Base-by-base conservation (phyloP, 2,888 invertebrate species). In the Blastobasis adustella region DNA sequence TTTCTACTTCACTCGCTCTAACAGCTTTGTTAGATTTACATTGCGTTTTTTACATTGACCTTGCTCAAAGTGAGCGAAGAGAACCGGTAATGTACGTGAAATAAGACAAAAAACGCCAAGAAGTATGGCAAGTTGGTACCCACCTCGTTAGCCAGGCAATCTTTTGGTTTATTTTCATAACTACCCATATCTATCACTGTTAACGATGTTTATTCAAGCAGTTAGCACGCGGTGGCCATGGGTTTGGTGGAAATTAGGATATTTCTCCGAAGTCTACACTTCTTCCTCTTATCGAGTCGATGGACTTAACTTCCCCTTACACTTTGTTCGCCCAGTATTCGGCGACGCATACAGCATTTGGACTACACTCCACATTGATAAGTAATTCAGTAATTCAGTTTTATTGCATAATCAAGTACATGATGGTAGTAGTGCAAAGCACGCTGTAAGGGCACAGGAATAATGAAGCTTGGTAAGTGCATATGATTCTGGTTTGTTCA, bases 181-280 rank as follows among this genome's bases (percentile, higher is more conserved):
- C 83, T 81, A 86, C 79, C 79, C 79, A 76, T 82, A 87, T 87
- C 87, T 86, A 86, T 87, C 87, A 87, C 83, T 83, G 87, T 86
- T 87, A 86, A 86, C 86, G 86, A 87, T 86, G 87, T 87, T 86
- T 87, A 86, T 86, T 86, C 85, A 87, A 87, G 81, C 83, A 74
- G 78, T 73, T 76, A 71, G 63, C 62, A 57, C 66, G 42, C 48
- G 57, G 74, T 71, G 68, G 59, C 80, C 72, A 82, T 60, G 51
- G 9, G 23, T 58, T 57, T 10, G 10, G 10, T 23, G 5, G 41
- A 7, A 9, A n/a, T 4, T 44, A 6, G 37, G 45, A 45, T 10
- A 46, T 10, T 49, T 7, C 53, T 51, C 49, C 8, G 23, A n/a
- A n/a, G n/a, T n/a, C n/a, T n/a, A n/a, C n/a, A n/a, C n/a, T n/a